Conservation (phyloP, 2,113 vertebrate genomes). For the Tiliqua scincoides region DNA sequence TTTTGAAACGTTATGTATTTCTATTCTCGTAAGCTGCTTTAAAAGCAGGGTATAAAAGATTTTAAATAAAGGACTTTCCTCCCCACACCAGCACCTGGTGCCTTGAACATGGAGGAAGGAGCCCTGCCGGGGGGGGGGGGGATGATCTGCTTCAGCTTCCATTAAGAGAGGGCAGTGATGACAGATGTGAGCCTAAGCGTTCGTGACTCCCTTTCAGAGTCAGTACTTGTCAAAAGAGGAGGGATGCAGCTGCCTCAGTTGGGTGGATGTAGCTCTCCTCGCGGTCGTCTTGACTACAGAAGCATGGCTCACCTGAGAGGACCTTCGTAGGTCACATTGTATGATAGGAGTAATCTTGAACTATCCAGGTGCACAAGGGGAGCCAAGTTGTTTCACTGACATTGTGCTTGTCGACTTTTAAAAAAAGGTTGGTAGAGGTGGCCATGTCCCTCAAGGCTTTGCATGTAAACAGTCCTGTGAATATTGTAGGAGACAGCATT, state of each 20-base stretch:
- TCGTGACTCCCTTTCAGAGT: background rate
- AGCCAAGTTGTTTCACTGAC: too few species aligned
- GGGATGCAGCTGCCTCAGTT: background rate
- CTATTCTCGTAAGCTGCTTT: too few species aligned
- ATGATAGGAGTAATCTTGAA: background rate
- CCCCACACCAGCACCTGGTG: background rate
- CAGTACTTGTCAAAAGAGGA: background rate
- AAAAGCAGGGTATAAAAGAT: too few species aligned
- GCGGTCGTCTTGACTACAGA: background rate
- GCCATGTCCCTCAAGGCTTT: slow-evolving; percentile 8
- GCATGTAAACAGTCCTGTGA: background rate
- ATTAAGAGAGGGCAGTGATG: background rate
- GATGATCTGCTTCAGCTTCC: background rate
- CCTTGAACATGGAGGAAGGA: background rate
- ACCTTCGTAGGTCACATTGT: background rate
- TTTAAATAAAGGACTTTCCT: background rate
- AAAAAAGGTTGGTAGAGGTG: background rate
- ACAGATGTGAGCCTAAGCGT: background rate
- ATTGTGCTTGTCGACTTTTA: background rate
- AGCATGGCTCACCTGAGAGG: background rate
- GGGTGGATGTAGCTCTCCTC: background rate
- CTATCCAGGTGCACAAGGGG: background rate
- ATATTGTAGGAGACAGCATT: background rate
- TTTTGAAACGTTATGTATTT: too few species aligned
- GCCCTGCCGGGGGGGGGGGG: background rate